Conservation (phyloP, 2,888 invertebrate genomes). For the Bombyx huttoni region DNA sequence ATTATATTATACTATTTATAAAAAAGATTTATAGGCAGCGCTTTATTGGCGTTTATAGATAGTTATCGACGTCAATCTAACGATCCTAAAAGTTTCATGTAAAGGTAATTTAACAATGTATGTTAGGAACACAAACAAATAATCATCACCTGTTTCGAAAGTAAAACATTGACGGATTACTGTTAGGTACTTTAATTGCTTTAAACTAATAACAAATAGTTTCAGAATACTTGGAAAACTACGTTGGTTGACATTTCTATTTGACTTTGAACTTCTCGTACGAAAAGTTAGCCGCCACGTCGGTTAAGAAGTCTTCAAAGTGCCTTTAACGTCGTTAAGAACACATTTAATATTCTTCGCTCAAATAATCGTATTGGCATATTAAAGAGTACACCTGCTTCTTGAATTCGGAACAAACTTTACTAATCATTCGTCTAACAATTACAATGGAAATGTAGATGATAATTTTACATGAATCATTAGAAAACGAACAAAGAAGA, state of each 20-base stretch:
- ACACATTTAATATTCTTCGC: neutral
- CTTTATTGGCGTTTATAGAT: neutral
- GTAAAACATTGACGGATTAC: conserved; percentile 2
- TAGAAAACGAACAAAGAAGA: neutral
- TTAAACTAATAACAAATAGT: conserved; percentile 9
- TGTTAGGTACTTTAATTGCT: conserved; percentile 4
- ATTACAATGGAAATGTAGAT: neutral
- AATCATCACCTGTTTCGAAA: neutral
- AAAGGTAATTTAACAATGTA: neutral
- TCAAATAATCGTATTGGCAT: neutral
- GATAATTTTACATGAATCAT: neutral
- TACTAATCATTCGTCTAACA: too few relatives aligned
- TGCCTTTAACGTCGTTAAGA: neutral
- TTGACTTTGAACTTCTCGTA: conserved; percentile 5
- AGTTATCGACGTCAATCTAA: neutral
- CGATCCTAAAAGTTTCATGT: neutral
- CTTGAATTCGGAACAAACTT: neutral
- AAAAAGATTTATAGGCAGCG: neutral
- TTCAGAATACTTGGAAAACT: conserved; percentile 6
- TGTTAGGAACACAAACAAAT: neutral
- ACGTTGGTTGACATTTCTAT: conserved; percentile 9
- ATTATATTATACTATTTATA: too few relatives aligned
- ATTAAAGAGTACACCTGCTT: neutral
- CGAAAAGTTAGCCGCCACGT: neutral
- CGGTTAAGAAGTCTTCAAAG: neutral